phyloP scores from a whole-genome alignment of 2,888 invertebrate species.

The Ochlodes sylvanus region DNA sequence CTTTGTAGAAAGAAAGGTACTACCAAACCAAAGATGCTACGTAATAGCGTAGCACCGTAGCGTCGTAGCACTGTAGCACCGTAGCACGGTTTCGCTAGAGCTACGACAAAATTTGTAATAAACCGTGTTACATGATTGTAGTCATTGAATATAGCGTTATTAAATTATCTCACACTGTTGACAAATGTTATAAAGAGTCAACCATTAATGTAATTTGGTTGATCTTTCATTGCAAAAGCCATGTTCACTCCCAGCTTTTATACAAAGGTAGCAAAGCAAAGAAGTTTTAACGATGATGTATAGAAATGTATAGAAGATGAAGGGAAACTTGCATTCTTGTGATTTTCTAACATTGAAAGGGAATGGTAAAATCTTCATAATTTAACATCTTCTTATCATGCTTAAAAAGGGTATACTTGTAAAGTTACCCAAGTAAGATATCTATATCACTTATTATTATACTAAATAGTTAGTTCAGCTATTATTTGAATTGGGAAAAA shows the following conservation, averaged over 20 bases:
- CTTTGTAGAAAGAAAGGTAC: too few relatives aligned
- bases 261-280: slow-evolving; percentile 8
- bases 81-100: not conserved
- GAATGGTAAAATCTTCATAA: too few relatives aligned
- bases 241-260: not conserved
- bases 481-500: too few relatives aligned
- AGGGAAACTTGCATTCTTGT: slow-evolving; percentile 2
- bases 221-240: not conserved
- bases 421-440: too few relatives aligned
- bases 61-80: slow-evolving; percentile 6
- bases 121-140: not conserved
- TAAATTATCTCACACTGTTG: not conserved
- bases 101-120: not conserved
- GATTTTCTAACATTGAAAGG: not conserved
- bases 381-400: too few relatives aligned
- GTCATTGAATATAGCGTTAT: slow-evolving; percentile 6
- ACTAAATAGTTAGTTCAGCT: too few relatives aligned
- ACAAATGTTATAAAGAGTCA: not conserved
- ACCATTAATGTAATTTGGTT: slow-evolving; percentile 2
- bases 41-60: slow-evolving; percentile 8
- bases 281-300: slow-evolving; percentile 12
- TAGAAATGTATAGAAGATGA: not conserved
- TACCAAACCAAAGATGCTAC: not conserved
- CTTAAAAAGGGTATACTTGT: too few relatives aligned
- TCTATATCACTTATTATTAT: too few relatives aligned